Base-by-base conservation (phyloP, 2,888 invertebrate species). In the Mesorhabditis sp. region DNA sequence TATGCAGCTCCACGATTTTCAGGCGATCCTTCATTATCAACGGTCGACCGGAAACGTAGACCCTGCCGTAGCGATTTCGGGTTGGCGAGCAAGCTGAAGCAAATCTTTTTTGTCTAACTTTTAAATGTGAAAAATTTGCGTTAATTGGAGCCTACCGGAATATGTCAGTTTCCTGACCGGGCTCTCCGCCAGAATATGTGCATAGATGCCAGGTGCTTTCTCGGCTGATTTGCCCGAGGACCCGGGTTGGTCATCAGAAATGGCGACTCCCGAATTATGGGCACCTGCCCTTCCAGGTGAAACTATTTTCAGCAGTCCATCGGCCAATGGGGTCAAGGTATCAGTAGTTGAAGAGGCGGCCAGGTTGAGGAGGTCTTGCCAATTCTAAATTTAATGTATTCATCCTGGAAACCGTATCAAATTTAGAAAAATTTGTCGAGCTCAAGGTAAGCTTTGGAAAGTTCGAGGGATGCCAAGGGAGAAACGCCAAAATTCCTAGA, bases 11-110 rank as follows among this genome's bases (percentile, higher is more conserved):
- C 42, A 82, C 76, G 28, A 82, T 82, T 67, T 78, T 80, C 71
- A 75, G 73, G 5, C 82, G 74, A 68, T 82, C 82, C 69, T 79
- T 82, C 0, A 77, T 76, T 44, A 82, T 70, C 41, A 82, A 67
- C 7, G 82, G 82, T 4, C 82, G 68, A 4, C 82, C 82, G n/a
- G 80, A 81, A 61, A 82, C 82, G 70, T 82, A 82, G 10, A 81
- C 80, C 28, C 82, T 65, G 41, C 82, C 82, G 70, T 82, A 82
- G 15, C 82, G 73, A 70, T 82, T 82, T 41, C 78, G 72, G 0
- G 82, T 80, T n/a, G 82, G 75, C 43, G 72, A 72, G 65, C 78
- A 70, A 43, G 72, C 78, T 78, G 69, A 65, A 80, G 72, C 61
- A 62, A 13, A 43, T 43, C 43, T 13, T 50, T 13, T 50, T 50